Evolutionary conservation across 2,888 invertebrate genomes (phyloP).

Genomic region (Ethmia dodecea): DNA sequence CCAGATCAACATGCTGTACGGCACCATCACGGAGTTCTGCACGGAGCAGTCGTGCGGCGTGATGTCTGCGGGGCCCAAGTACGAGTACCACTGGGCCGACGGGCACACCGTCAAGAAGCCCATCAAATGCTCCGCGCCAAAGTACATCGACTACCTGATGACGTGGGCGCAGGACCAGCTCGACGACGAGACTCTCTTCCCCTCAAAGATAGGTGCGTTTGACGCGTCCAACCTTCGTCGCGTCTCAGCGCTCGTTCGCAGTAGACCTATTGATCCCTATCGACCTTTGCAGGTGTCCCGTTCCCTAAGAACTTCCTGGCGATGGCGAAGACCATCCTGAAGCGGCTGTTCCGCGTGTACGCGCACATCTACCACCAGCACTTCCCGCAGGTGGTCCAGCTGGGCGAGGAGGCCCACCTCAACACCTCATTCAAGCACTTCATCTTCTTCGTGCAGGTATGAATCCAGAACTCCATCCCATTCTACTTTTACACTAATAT

Average conservation of each 20-base stretch:
- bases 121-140: conserved; percentile 98
- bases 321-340: conserved; percentile 98
- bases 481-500: too few relatives aligned
- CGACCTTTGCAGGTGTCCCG: conserved; percentile 88
- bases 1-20: conserved; percentile 99
- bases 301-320: conserved; percentile 98
- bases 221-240: not conserved
- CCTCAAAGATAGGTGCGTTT: conserved; percentile 89
- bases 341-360: conserved; percentile 98
- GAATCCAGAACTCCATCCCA: too few relatives aligned
- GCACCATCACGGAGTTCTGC: conserved; percentile 99
- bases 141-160: conserved; percentile 99
- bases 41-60: conserved; percentile 97
- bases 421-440: conserved; percentile 99
- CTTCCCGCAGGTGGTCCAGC: conserved; percentile 97
- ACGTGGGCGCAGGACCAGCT: conserved; percentile 99
- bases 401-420: conserved; percentile 98
- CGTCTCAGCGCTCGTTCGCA: not conserved
- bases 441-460: conserved; percentile 96
- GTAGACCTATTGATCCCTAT: not conserved
- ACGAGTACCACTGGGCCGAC: conserved; percentile 99
- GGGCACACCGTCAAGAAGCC: conserved; percentile 98
- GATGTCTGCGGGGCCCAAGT: conserved; percentile 99
- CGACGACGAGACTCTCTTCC: conserved; percentile 98
- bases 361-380: conserved; percentile 99